phyloP scores from a whole-genome alignment of 2,888 invertebrate genomes.

The Helicoverpa assulta region DNA sequence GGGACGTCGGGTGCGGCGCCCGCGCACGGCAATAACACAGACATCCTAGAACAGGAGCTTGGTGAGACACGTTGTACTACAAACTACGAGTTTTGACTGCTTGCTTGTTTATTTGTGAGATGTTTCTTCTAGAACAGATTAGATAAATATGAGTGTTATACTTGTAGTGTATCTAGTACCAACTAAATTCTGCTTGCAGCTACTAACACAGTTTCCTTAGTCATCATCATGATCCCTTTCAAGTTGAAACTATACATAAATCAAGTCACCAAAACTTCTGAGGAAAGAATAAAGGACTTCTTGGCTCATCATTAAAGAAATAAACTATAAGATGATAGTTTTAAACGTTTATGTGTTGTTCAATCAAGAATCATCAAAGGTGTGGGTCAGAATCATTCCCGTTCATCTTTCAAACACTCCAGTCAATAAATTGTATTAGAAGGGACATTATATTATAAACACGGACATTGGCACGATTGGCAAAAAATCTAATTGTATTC shows the following conservation, averaged over 20 bases:
- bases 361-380: slow-evolving; percentile 36
- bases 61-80: slow-evolving; percentile 76
- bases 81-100: slow-evolving; percentile 20
- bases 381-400: slow-evolving; percentile 32
- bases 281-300: slow-evolving; percentile 32
- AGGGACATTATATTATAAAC: slow-evolving; percentile 32
- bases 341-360: slow-evolving; percentile 32
- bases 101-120: slow-evolving; percentile 37
- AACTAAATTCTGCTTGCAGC: slow-evolving; percentile 67
- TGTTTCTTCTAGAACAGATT: slow-evolving; percentile 11
- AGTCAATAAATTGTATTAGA: slow-evolving; percentile 31
- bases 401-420: slow-evolving; percentile 3
- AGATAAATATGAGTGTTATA: slow-evolving; percentile 13
- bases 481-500: slow-evolving; percentile 73
- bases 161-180: slow-evolving; percentile 18
- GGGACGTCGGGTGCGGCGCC: slow-evolving; percentile 74
- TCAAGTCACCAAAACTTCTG: slow-evolving; percentile 23
- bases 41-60: slow-evolving; percentile 83
- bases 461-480: slow-evolving; percentile 70
- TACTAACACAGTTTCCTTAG: slow-evolving; percentile 63
- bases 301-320: slow-evolving; percentile 29
- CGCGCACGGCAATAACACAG: slow-evolving; percentile 71
- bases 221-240: slow-evolving; percentile 23
- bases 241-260: neutral
- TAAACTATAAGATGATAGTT: slow-evolving; percentile 25